These are phyloP conservation scores for Hypsopygia costalis DNA, from an alignment of 2,888 invertebrate species.

Conservation along the genomic window DNA sequence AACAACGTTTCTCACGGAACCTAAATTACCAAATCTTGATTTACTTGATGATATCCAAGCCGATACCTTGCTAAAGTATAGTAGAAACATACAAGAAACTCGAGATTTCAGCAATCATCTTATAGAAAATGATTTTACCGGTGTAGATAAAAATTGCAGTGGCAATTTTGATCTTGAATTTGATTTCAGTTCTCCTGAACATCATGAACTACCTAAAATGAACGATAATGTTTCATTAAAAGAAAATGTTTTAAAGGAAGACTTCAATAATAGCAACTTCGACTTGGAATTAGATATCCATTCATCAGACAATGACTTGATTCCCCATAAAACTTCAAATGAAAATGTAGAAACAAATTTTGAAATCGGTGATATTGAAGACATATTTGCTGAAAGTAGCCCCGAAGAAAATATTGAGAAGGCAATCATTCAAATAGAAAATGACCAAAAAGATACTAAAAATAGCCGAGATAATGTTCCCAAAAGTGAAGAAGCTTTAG, in stretches of 20 bases:
- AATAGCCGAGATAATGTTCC: constrained; percentile 7
- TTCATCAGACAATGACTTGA: constrained; percentile 19
- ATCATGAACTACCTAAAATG: constrained; percentile 14
- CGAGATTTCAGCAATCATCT: constrained; percentile 14
- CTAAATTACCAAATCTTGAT: constrained; percentile 48
- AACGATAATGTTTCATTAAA: constrained; percentile 16
- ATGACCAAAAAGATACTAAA: constrained; percentile 4
- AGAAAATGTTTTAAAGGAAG: constrained; percentile 6
- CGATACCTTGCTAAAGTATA: constrained; percentile 38
- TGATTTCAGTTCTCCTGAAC: constrained; percentile 34
- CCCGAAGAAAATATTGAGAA: constrained; percentile 35
- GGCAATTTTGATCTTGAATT: constrained; percentile 44
- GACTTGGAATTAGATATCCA: constrained; percentile 30
- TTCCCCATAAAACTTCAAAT: constrained; percentile 17
- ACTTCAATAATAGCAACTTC: constrained; percentile 21
- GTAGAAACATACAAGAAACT: constrained; percentile 22
- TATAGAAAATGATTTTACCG: constrained; percentile 8
- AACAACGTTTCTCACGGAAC: constrained; percentile 32
- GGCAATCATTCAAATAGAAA: constrained; percentile 10
- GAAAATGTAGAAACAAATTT: constrained; percentile 43
- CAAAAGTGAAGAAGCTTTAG: constrained; percentile 39
- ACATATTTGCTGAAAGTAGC: constrained; percentile 56
- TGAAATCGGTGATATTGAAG: constrained; percentile 61
- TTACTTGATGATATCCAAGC: constrained; percentile 52
- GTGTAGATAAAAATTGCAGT: constrained; percentile 22